These are phyloP conservation scores for Strigamia crassipes DNA, from an alignment of 2,888 invertebrate genomes.

Conservation along the genomic window DNA sequence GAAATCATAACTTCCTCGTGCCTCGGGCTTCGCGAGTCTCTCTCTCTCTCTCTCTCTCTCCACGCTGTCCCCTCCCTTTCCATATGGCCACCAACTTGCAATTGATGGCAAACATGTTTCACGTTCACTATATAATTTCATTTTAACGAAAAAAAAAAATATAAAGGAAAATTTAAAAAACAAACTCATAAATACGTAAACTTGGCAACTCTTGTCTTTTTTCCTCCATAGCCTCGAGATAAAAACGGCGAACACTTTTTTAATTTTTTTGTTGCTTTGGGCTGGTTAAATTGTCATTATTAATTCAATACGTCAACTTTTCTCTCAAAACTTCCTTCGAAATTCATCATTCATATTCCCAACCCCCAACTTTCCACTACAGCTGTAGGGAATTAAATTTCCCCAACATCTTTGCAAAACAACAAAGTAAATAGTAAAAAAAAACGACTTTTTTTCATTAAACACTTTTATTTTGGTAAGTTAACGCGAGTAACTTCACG, in stretches of 20 bases:
- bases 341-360: conserved; percentile 18
- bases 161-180: neutral
- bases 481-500: too few relatives aligned
- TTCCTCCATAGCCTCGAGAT: neutral
- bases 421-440: neutral
- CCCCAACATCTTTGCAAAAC: too few relatives aligned
- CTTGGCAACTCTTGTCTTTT: neutral
- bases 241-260: neutral
- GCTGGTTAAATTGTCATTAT: neutral
- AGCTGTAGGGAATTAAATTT: neutral
- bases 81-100: neutral
- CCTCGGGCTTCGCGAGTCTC: too few relatives aligned
- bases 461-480: too few relatives aligned
- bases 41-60: too few relatives aligned
- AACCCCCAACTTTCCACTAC: neutral
- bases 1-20: conserved; percentile 31
- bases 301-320: conserved; percentile 24
- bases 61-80: neutral
- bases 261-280: neutral
- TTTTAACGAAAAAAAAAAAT: neutral
- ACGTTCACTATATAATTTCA: conserved; percentile 12
- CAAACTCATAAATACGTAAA: conserved; percentile 2
- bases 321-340: neutral
- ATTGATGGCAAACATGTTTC: neutral
- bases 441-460: too few relatives aligned